Evolutionary conservation across 2,888 invertebrate species (phyloP).

Genomic region (Dioctria linearis): DNA sequence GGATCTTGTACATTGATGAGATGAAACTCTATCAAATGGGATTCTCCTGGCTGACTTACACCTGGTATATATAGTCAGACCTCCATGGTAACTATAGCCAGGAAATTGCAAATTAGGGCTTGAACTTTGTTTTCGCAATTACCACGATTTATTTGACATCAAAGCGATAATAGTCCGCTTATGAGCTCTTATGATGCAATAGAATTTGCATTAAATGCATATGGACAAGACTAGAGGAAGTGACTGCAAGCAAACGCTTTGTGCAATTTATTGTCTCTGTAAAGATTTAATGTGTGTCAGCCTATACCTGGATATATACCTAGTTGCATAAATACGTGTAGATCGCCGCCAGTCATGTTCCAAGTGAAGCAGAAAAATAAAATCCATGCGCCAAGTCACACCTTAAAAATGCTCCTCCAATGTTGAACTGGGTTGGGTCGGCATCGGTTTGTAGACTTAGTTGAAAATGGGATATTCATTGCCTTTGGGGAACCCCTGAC

Average conservation of each 20-base stretch:
- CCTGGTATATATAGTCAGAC: no score
- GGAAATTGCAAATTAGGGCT: background rate
- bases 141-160: background rate
- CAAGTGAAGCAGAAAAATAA: constrained; percentile 11
- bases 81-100: background rate
- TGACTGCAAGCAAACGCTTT: background rate
- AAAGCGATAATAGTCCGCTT: background rate
- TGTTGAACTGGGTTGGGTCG: background rate
- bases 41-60: no score
- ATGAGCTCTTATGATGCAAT: background rate
- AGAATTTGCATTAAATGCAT: no score
- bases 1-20: no score
- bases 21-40: no score
- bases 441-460: background rate
- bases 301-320: background rate
- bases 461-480: background rate
- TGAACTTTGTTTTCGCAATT: background rate
- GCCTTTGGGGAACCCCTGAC: background rate
- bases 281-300: background rate
- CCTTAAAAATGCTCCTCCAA: background rate
- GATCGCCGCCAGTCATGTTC: constrained; percentile 28
- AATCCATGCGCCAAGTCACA: background rate
- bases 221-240: background rate
- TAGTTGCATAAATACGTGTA: background rate
- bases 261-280: constrained; percentile 31